Base-by-base conservation (phyloP, 2,888 invertebrate genomes). In the Andrena haemorrhoa region DNA sequence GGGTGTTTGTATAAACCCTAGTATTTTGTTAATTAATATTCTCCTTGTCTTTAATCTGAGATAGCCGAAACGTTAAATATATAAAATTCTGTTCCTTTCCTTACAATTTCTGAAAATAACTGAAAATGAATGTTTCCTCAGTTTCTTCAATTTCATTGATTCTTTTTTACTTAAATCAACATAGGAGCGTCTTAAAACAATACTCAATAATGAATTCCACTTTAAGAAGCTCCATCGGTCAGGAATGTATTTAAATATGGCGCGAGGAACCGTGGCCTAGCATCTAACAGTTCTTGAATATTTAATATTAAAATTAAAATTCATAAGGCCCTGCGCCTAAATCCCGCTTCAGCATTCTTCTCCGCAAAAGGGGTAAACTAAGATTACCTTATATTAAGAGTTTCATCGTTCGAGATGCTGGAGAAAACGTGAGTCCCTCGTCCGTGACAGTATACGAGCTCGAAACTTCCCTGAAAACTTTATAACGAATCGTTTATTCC, bases 171-270 rank as follows among this genome's bases (percentile, higher is more conserved):
- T 16, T 16, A 16, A 41, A 1, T 41, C 16, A 41, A 41, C 41
- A 1, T 5, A 41, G 41, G 16, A 16, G 41, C 41, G 1, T 41
- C 12, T 41, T 41, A 41, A 41, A 41, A 16, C 3, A 41, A 41
- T 41, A 41, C 41, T 16, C 16, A 41, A 41, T n/a, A n/a, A n/a
- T 16, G 16, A 41, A 41, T 41, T 41, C 41, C 41, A 68, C 20
- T 56, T 33, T 53, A 20, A 12, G 35, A 12, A 23, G 26, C 53
- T 68, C 51, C 10, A 53, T 68, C 31, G 51, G 12, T 51, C 51
- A 31, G 20, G 66, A 68, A 68, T 68, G 35, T 33, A 68, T 68
- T 68, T 35, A 56, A 68, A 53, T 56, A 35, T 68, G 1, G 16
- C 41, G 41, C 16, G 53, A 7, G 56, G 16, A 35, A 35, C 16